A percentile compares a stretch with the other conserved stretches of the same genome.
Evolutionary conservation across 2,797 vertebrate genomes (phyloP).

Genomic region (Ara ararauna): DNA sequence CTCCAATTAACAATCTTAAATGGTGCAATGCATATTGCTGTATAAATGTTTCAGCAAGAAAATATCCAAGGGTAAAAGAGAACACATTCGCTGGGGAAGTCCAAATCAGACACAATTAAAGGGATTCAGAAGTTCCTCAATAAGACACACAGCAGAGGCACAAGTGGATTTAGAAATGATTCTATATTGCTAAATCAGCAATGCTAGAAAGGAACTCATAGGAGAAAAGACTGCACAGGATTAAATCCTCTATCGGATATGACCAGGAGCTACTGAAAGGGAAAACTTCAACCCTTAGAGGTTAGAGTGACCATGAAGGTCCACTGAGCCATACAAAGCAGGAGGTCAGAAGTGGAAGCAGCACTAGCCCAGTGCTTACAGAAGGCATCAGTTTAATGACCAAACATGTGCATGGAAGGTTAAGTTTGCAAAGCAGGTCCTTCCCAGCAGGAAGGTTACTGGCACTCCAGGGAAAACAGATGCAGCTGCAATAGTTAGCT

Average conservation of each 20-base stretch:
- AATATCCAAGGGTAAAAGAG: constrained; percentile 55
- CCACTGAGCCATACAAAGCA: not conserved
- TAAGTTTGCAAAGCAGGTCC: not conserved
- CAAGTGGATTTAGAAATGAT: not conserved
- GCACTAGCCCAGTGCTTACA: not conserved
- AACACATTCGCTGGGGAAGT: constrained; percentile 38
- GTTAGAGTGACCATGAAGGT: not conserved
- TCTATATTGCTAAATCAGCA: not conserved
- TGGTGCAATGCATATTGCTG: constrained; percentile 66
- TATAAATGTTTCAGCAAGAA: constrained; percentile 70
- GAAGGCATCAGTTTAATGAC: not conserved
- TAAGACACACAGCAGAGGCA: not conserved
- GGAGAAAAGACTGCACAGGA: not conserved
- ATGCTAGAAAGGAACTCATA: not conserved
- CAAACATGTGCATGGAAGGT: not conserved
- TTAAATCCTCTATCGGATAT: not conserved
- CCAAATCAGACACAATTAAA: not conserved
- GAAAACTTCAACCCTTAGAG: not conserved
- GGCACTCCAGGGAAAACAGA: not conserved
- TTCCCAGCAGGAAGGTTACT: not conserved
- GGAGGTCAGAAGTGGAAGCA: not conserved
- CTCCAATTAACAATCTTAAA: constrained; percentile 79
- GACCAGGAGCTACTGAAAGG: not conserved
- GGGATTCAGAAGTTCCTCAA: not conserved
- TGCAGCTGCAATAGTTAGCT: not conserved